Conservation (phyloP, 2,888 invertebrate species). For the Agrotis ipsilon region DNA sequence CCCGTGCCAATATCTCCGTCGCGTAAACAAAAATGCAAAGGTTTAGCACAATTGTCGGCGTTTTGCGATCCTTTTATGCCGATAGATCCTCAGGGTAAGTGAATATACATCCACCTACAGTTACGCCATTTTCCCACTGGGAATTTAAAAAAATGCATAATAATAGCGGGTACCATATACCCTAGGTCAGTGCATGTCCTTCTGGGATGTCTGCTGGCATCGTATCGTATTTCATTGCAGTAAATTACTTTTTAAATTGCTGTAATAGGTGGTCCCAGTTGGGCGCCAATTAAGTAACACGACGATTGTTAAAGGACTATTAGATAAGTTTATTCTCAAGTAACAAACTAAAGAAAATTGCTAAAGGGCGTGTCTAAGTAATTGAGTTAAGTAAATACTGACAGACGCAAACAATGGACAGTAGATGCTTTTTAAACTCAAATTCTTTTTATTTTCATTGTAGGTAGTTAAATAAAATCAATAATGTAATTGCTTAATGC, state of each 20-base stretch:
- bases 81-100: constrained; percentile 92
- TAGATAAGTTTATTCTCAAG: constrained; percentile 36
- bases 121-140: background rate
- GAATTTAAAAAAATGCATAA: background rate
- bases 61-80: constrained; percentile 82
- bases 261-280: constrained; percentile 60
- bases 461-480: background rate
- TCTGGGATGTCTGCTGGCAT: too few species aligned
- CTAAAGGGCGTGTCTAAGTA: constrained; percentile 20
- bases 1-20: constrained; percentile 81
- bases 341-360: constrained; percentile 27
- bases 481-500: background rate
- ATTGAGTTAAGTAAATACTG: constrained; percentile 34
- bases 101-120: background rate
- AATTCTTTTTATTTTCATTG: background rate
- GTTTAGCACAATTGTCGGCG: constrained; percentile 68
- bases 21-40: constrained; percentile 73
- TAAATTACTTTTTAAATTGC: constrained; percentile 57
- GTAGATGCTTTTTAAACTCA: background rate
- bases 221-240: constrained; percentile 10
- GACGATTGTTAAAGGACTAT: constrained; percentile 57
- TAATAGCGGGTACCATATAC: background rate
- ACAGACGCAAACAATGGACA: background rate
- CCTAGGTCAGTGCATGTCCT: background rate
- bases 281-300: constrained; percentile 72